phyloP scores from a whole-genome alignment of 2,888 invertebrate species.

The Nymphalis c-album region DNA sequence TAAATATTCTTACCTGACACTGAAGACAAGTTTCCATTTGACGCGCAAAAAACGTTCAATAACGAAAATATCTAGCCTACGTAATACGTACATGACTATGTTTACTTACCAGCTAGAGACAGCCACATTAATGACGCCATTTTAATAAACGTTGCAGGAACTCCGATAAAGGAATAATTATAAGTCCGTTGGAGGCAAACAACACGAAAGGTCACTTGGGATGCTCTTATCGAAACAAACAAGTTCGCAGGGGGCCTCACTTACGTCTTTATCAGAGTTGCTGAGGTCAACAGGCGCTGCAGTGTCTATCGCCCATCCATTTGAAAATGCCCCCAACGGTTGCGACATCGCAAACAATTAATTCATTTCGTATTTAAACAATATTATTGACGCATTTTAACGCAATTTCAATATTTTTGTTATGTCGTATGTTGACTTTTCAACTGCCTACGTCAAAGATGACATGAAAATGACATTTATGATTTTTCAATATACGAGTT shows the following conservation, averaged over 20 bases:
- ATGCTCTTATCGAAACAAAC: conserved; percentile 64
- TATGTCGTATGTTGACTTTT: neutral
- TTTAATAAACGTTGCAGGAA: conserved; percentile 47
- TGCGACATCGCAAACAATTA: conserved; percentile 56
- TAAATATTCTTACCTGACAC: conserved; percentile 34
- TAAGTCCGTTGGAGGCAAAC: conserved; percentile 39
- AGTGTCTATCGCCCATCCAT: conserved; percentile 77
- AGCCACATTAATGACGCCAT: conserved; percentile 50
- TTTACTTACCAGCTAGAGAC: conserved; percentile 37
- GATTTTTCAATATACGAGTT: too few species aligned
- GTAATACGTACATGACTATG: conserved; percentile 22
- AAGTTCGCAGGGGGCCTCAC: conserved; percentile 74
- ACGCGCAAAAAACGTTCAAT: conserved; percentile 20
- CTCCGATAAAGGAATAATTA: conserved; percentile 32
- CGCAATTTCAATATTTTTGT: conserved; percentile 8
- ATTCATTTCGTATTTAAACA: conserved; percentile 33
- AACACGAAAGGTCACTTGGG: conserved; percentile 37
- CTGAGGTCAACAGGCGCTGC: conserved; percentile 71
- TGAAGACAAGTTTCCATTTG: conserved; percentile 39
- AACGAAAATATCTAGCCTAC: conserved; percentile 23
- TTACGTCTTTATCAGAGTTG: conserved; percentile 72
- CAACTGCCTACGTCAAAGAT: neutral
- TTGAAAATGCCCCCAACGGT: conserved; percentile 57
- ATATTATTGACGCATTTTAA: conserved; percentile 32
- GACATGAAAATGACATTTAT: too few species aligned